Conservation (phyloP, 2,113 vertebrate genomes). For the Scomber japonicus region DNA sequence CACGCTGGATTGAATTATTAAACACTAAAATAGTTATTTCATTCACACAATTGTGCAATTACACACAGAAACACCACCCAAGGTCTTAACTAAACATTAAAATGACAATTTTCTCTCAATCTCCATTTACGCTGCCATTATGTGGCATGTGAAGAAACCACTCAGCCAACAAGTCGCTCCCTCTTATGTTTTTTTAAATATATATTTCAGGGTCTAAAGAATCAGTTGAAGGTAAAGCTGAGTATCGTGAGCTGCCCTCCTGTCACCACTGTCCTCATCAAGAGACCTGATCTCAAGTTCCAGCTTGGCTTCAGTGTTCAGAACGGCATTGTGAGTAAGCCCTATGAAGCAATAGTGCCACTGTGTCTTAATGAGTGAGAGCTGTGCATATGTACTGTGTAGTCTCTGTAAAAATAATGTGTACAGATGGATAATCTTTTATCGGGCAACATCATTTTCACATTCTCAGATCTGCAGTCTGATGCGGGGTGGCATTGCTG, state of each 20-base stretch:
- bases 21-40: not conserved
- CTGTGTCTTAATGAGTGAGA: not conserved
- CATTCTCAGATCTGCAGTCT: constrained; percentile 94
- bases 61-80: not conserved
- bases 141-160: no score
- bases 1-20: constrained; percentile 2
- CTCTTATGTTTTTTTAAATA: no score
- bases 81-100: not conserved
- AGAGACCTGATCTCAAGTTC: constrained; percentile 96
- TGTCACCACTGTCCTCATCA: constrained; percentile 97
- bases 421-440: no score
- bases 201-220: constrained; percentile 91
- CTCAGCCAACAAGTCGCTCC: no score
- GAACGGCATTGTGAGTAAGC: constrained; percentile 95
- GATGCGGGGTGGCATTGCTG: constrained; percentile 97
- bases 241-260: constrained; percentile 98
- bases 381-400: not conserved
- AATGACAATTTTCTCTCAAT: no score
- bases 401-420: no score
- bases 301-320: constrained; percentile 98
- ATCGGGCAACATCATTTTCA: not conserved
- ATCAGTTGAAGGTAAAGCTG: constrained; percentile 93
- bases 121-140: no score
- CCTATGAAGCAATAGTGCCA: not conserved
- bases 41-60: not conserved